Evolutionary conservation across 1,140 invertebrate genomes (phyloP).

Genomic region (Meloidogyne chitwoodi): DNA sequence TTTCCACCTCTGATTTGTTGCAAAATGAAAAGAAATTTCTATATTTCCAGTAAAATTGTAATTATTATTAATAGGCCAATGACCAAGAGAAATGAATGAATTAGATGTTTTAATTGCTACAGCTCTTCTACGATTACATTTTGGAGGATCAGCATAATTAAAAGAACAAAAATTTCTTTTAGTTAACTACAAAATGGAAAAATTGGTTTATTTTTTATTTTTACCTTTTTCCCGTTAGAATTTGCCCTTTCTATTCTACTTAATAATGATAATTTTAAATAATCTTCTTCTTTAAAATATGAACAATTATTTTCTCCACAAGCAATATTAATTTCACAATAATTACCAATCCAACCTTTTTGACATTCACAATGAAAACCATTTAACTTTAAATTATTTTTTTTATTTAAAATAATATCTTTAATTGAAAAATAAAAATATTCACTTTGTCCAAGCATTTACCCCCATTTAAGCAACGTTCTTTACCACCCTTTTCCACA

Average conservation of each 20-base stretch:
- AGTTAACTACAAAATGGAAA: neutral
- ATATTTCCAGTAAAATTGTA: neutral
- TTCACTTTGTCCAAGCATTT: neutral
- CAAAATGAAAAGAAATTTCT: neutral
- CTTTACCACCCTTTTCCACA: neutral
- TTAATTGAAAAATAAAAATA: neutral
- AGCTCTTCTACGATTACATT: slow-evolving; percentile 15
- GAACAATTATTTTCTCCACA: neutral
- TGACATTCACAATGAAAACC: neutral
- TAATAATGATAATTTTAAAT: neutral
- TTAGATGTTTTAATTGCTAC: neutral
- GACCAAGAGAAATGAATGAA: neutral
- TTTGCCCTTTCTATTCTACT: neutral
- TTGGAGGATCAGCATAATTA: slow-evolving; percentile 1
- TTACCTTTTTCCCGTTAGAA: neutral
- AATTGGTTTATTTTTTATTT: neutral
- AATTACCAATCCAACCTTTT: neutral
- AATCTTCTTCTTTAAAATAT: neutral
- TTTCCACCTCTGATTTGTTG: neutral
- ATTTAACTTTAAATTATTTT: neutral
- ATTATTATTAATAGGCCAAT: neutral
- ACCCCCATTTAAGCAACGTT: neutral
- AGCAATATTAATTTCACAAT: neutral
- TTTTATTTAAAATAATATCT: neutral
- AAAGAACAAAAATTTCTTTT: slow-evolving; percentile 4